Base-by-base conservation (phyloP, 2,888 invertebrate species). In the Rhyacophila evoluta region DNA sequence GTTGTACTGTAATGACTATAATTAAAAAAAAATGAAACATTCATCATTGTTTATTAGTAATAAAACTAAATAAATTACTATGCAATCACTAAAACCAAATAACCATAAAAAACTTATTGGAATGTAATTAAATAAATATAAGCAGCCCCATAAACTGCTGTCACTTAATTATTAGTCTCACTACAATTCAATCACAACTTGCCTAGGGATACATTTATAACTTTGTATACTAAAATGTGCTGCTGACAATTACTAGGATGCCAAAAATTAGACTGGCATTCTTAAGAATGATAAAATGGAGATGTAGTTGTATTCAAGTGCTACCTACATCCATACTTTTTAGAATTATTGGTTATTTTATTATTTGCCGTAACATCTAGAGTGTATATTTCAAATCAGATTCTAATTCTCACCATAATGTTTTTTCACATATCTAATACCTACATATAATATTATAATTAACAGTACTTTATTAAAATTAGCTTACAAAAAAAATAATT, bases 181-280 rank as follows among this genome's bases (percentile, higher is more conserved):
- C 55, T 55, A 19, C 19, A 55, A 19, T 55, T 55, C 55, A 55
- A 55, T 55, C 55, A 55, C 55, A 55, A 55, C 25, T 55, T 55
- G 25, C 19, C 25, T 55, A 55, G 19, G 10, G 55, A 39, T 39
- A 39, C 15, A 6, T 39, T 39, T 39, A 39, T 15, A 39, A 39
- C 55, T 55, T 19, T 12, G n/a, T n/a, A 29, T 29, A 29, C 12
- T 33, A n/a, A 27, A 69, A 69, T 69, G 28, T 11, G n/a, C 28
- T 69, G 1, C 8, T 68, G 1, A 69, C 11, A 69, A 12, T 11
- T 39, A 39, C 12, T 39, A 12, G 12, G 2, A 39, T 39, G 39
- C 39, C 41, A 12, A 25, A 68, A 68, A 68, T 68, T 28, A 2
- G 8, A 27, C 2, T 25, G 28, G 12, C 8, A 28, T 68, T n/a